Evolutionary conservation across 2,797 vertebrate genomes (phyloP).

Genomic region (Labroides dimidiatus): DNA sequence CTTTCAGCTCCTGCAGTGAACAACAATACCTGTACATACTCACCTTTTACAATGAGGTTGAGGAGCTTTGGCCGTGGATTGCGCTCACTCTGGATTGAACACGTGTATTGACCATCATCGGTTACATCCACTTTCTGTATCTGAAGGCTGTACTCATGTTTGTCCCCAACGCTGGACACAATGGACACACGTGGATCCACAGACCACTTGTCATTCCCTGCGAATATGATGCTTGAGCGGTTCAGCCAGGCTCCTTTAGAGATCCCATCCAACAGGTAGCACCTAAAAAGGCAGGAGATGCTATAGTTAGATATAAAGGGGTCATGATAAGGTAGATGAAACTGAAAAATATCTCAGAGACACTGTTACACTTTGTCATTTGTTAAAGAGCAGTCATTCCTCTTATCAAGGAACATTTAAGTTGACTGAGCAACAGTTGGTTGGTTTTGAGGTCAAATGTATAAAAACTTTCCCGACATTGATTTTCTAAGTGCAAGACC

Average conservation of each 20-base stretch:
- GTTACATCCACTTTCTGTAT: conserved; percentile 97
- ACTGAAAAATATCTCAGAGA: too few relatives aligned
- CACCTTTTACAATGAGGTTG: conserved; percentile 97
- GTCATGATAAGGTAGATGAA: neutral
- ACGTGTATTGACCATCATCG: conserved; percentile 96
- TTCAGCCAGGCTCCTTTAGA: conserved; percentile 99
- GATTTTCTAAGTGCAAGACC: neutral
- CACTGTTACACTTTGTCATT: too few relatives aligned
- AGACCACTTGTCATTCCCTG: conserved; percentile 97
- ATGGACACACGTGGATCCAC: conserved; percentile 97
- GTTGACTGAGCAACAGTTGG: too few relatives aligned
- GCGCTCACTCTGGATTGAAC: conserved; percentile 96
- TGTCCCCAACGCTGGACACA: conserved; percentile 88
- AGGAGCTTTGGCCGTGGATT: conserved; percentile 93
- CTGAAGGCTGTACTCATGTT: conserved; percentile 98
- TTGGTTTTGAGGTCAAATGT: neutral
- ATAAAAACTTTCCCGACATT: neutral
- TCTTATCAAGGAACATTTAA: too few relatives aligned
- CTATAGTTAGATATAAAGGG: conserved; percentile 25
- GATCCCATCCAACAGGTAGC: conserved; percentile 95
- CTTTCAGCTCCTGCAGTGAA: neutral
- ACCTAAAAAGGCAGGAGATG: conserved; percentile 81
- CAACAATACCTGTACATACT: conserved; percentile 25
- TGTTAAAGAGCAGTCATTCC: too few relatives aligned
- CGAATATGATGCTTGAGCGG: conserved; percentile 98